These are phyloP conservation scores for Onychostoma macrolepis DNA, from an alignment of 2,113 vertebrate genomes.

Conservation along the genomic window DNA sequence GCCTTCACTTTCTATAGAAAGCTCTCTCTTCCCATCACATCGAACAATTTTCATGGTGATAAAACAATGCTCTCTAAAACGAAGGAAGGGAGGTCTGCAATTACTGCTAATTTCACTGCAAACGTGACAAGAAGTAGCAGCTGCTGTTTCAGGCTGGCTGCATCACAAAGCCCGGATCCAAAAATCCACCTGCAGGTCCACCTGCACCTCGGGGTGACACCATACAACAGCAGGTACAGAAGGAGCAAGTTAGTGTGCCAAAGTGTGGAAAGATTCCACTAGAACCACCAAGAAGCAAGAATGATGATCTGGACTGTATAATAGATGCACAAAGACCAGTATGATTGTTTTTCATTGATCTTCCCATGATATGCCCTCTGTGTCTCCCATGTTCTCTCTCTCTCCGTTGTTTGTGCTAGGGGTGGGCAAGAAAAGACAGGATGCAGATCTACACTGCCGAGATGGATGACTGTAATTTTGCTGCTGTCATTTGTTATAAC, in stretches of 20 bases:
- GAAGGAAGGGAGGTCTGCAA: slow-evolving; percentile 65
- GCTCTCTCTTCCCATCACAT: slow-evolving; percentile 32
- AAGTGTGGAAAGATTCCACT: background rate
- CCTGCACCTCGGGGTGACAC: slow-evolving; percentile 42
- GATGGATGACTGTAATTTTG: slow-evolving; percentile 77
- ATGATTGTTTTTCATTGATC: slow-evolving; percentile 17
- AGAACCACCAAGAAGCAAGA: background rate
- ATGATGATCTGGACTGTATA: background rate
- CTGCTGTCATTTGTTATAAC: slow-evolving; percentile 69
- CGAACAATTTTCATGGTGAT: slow-evolving; percentile 34
- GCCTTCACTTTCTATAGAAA: slow-evolving; percentile 40
- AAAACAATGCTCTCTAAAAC: slow-evolving; percentile 41
- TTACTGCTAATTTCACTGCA: slow-evolving; percentile 66
- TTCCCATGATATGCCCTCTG: background rate
- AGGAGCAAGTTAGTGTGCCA: background rate
- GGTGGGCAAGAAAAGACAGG: slow-evolving; percentile 29
- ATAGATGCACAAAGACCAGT: background rate
- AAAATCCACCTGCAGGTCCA: slow-evolving; percentile 63
- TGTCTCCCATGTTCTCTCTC: background rate
- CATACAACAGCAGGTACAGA: background rate
- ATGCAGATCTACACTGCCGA: slow-evolving; percentile 51
- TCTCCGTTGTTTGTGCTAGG: slow-evolving; percentile 10
- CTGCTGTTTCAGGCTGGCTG: slow-evolving; percentile 58
- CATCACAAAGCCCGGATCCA: slow-evolving; percentile 37
- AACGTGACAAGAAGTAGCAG: slow-evolving; percentile 48